Percentiles rank a stretch among this genome's conserved stretches.
phyloP scores from a whole-genome alignment of 2,797 vertebrate species.

The Crenichthys baileyi region DNA sequence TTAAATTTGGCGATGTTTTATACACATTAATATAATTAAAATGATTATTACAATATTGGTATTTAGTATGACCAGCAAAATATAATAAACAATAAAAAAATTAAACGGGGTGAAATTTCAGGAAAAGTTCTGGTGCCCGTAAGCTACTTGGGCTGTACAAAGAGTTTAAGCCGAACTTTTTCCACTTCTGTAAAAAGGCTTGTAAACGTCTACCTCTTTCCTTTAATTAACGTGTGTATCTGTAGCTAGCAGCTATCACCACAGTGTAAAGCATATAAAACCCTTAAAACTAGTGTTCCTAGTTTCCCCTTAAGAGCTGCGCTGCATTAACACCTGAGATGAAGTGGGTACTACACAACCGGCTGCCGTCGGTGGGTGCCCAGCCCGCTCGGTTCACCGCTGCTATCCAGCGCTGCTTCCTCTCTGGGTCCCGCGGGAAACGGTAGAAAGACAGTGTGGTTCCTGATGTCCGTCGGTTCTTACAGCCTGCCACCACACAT shows the following conservation, averaged over 20 bases:
- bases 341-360: slow-evolving; percentile 83
- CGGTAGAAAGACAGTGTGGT: slow-evolving; percentile 80
- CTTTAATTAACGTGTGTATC: neutral
- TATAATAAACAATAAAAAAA: neutral
- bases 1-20: neutral
- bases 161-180: neutral
- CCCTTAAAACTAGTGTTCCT: neutral
- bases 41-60: neutral
- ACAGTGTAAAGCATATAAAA: neutral
- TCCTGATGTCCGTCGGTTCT: slow-evolving; percentile 81
- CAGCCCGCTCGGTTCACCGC: slow-evolving; percentile 82
- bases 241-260: neutral
- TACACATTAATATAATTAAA: neutral
- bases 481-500: slow-evolving; percentile 82
- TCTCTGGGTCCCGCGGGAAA: slow-evolving; percentile 80
- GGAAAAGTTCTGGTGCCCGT: neutral
- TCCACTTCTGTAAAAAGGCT: neutral
- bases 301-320: neutral
- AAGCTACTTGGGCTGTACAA: neutral
- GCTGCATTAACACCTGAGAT: slow-evolving; percentile 72
- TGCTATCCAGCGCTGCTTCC: slow-evolving; percentile 82
- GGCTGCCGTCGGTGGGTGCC: slow-evolving; percentile 81
- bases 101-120: neutral
- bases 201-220: neutral
- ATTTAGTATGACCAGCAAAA: neutral